Percentiles rank a stretch among this genome's conserved stretches.
These are phyloP conservation scores for Zaprionus kolodkinae DNA, from an alignment of 1,140 invertebrate species.

Conservation along the genomic window DNA sequence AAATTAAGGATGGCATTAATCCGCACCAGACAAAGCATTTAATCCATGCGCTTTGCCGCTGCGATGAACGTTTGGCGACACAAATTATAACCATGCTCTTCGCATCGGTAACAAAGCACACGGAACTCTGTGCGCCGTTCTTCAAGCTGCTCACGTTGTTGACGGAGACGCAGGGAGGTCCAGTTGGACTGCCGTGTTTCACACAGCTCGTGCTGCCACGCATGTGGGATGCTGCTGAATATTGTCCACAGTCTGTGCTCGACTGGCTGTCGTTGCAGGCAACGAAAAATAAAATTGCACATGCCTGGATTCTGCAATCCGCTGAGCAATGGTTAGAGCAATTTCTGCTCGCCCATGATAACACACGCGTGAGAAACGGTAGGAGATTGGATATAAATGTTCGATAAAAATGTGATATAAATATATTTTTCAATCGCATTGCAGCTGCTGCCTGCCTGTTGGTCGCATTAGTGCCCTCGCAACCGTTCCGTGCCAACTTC, in stretches of 20 bases:
- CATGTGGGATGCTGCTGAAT: conserved; percentile 95
- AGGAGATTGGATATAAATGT: conserved; percentile 46
- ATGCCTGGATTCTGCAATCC: conserved; percentile 94
- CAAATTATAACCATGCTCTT: conserved; percentile 95
- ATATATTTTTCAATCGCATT: conserved; percentile 56
- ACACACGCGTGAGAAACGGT: conserved; percentile 93
- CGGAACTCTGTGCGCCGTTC: conserved; percentile 94
- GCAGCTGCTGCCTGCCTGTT: conserved; percentile 93
- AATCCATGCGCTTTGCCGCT: conserved; percentile 95
- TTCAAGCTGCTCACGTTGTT: conserved; percentile 94
- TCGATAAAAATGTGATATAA: neutral
- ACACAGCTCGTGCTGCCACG: conserved; percentile 93
- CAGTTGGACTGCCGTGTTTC: conserved; percentile 93
- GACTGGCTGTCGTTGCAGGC: conserved; percentile 95
- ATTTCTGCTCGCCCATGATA: conserved; percentile 93
- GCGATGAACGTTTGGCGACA: conserved; percentile 93
- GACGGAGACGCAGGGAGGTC: conserved; percentile 90
- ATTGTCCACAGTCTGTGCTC: conserved; percentile 94
- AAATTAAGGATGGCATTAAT: conserved; percentile 96
- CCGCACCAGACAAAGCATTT: conserved; percentile 95
- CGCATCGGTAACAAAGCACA: conserved; percentile 94
- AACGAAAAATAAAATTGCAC: conserved; percentile 94
- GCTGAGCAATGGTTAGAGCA: conserved; percentile 95
- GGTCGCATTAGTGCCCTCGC: conserved; percentile 94
- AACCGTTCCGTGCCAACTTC: conserved; percentile 94